Evolutionary conservation across 2,113 vertebrate species (phyloP), one percentile per base, ranked within the genome.

Genomic region (Callithrix jacchus): DNA sequence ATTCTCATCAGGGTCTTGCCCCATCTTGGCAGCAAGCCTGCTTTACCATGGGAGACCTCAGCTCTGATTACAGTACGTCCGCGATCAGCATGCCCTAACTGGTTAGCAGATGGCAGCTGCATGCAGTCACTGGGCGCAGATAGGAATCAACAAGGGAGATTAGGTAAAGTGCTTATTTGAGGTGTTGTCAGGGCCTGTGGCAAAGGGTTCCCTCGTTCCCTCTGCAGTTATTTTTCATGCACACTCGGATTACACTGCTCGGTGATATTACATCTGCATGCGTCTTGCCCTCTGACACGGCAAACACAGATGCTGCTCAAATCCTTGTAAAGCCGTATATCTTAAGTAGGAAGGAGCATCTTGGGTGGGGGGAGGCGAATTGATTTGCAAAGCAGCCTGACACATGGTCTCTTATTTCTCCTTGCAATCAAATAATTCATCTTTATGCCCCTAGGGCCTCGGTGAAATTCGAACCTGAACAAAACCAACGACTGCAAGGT

Each of bases 91-190:
- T 70, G 93, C 52, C 93, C 85, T 30, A 32, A 93, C 94, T 17
- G 4, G 61, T 90, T 77, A 74, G 77, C 66, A 37, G 74, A 70
- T 18, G 42, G 82, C 81, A 83, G 87, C 76, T 27, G 49, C 16
- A 1, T 95, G 93, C 95, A 84, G 87, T 92, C 93, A 93, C 95
- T 11, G 54, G 90, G 95, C 47, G 0, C 93, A 89, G 97, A 93
- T 81, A 83, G 92, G 74, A 85, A 89, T 84, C 89, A n/a, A 37
- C 96, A 58, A 87, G 96, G 96, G 76, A 86, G 93, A 87, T 94
- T 91, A 95, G 93, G 96, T 74, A 56, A 97, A 83, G 74, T 45
- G 84, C 94, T 96, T 71, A 84, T 81, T 91, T 89, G 91, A 96
- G 95, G 95, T 8, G 11, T 80, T 85, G 70, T 89, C 64, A n/a